Evolutionary conservation across 2,113 vertebrate genomes (phyloP), one percentile per base, ranked within the genome.

Genomic region (Ptyas mucosa): DNA sequence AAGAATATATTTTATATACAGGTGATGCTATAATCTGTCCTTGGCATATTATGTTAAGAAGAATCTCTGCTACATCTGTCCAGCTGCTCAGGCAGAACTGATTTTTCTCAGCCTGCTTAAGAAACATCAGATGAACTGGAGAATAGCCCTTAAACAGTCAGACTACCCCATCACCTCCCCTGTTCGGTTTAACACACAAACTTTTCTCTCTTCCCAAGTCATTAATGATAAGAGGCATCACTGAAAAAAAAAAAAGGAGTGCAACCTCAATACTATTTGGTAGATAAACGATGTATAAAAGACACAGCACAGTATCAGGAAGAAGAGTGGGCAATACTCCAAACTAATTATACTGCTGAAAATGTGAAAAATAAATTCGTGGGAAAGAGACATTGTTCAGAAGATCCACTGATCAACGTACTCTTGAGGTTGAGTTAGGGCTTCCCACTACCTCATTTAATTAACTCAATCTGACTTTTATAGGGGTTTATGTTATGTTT

Each of bases 381-480:
- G 26, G 88, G 91, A 96, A 96, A 97, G 94, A 93, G 95, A 96
- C 96, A 93, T 97, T 96, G 97, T 96, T 95, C 97, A 95, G 85
- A 94, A 94, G 89, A 95, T 96, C 93, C 97, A 95, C 92, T 95
- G 96, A 97, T 95, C 96, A 97, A 97, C 95, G 81, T 91, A 94
- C 93, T 97, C 94, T 94, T 95, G 94, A 97, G 95, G 94, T 96
- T 96, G 97, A 97, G 93, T 97, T 97, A 96, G 95, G 93, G 86
- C 95, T 97, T 97, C 95, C 95, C 52, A 93, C 94, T 96, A 97
- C 95, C 96, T 49, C 95, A 96, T 98, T 98, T 97, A 97, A 98
- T 98, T 98, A 98, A 97, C 96, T 97, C 94, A 95, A 96, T 93
- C 96, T 98, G 97, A 97, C 97, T 98, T 98, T 97, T 97, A 97